These are phyloP conservation scores for Rhynchonycteris naso DNA, from an alignment of 2,797 vertebrate species.

Conservation along the genomic window DNA sequence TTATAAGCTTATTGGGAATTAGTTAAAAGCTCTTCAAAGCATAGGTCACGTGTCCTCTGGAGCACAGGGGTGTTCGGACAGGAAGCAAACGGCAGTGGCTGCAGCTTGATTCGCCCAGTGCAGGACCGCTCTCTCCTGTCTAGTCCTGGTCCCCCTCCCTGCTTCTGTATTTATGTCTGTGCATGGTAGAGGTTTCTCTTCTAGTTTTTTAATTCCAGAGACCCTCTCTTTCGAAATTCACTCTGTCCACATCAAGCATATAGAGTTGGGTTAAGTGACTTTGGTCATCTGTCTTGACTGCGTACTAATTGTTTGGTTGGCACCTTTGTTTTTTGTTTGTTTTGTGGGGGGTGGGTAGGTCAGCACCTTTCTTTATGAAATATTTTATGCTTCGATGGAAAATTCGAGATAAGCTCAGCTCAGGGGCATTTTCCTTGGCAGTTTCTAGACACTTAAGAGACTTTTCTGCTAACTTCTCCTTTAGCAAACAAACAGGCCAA, in stretches of 20 bases:
- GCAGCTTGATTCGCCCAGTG: background rate
- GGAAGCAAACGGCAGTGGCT: too few species aligned
- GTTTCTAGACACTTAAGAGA: background rate
- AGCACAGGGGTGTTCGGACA: background rate
- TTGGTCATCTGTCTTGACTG: background rate
- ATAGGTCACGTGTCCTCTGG: background rate
- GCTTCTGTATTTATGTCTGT: too few species aligned
- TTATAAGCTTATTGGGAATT: background rate
- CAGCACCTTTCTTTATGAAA: background rate
- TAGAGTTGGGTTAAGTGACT: background rate
- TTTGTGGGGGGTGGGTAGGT: too few species aligned
- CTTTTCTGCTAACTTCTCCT: background rate
- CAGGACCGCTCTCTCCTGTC: background rate
- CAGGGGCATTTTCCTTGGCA: background rate
- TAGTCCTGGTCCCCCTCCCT: background rate
- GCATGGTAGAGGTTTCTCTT: background rate
- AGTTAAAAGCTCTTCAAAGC: background rate
- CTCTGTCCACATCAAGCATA: background rate
- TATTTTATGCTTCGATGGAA: background rate
- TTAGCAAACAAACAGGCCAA: background rate
- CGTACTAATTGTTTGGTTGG: background rate
- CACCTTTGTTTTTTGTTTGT: background rate
- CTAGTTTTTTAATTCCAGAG: background rate
- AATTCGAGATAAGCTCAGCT: background rate
- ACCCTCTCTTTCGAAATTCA: background rate